Base-by-base conservation (phyloP, 2,113 vertebrate species). In the Zosterops hypoxanthus region DNA sequence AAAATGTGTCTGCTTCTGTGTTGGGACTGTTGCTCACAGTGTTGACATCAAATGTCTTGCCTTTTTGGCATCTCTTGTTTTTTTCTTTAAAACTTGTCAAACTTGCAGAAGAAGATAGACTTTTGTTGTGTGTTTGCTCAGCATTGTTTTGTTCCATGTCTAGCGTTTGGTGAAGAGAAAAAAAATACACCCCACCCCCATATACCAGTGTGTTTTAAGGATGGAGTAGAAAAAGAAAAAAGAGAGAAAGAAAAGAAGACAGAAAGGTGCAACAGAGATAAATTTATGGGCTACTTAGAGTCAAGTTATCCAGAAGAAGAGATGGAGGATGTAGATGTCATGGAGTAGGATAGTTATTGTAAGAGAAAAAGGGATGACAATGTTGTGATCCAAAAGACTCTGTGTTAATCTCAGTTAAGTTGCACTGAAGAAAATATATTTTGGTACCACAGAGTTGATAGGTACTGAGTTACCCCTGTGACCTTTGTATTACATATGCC, bases 181-280 rank as follows among this genome's bases (percentile, higher is more conserved):
- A 68, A 41, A 41, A 33, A 28, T 33, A 29, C 12, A 29, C 2
- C 8, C 24, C 20, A 34, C 5, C 11, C 2, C 16, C 19, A 9
- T 7, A n/a, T 46, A 52, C 5, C 9, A 7, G 2, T 61, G 41
- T 24, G 11, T 63, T 82, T 85, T 71, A 84, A 79, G 57, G n/a
- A 49, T 52, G 22, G 6, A 72, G 7, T 49, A 68, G 49, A 60
- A 60, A 29, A 59, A 55, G 2, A 36, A 57, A 76, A 88, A 42
- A 33, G 7, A 3, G 5, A 3, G 4, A 8, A 0, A 11, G 9
- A 31, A 23, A 31, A 34, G 2, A 75, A 50, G 21, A 10, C 5
- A 21, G 13, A 39, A 70, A 31, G 7, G 34, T 33, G 4, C 4
- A 65, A 59, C 5, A 55, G 34, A 80, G 12, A 18, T 24, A 49